Evolutionary conservation across 2,888 invertebrate species (phyloP), one percentile per base, ranked within the genome.

Genomic region (Lasioglossum villosulum): DNA sequence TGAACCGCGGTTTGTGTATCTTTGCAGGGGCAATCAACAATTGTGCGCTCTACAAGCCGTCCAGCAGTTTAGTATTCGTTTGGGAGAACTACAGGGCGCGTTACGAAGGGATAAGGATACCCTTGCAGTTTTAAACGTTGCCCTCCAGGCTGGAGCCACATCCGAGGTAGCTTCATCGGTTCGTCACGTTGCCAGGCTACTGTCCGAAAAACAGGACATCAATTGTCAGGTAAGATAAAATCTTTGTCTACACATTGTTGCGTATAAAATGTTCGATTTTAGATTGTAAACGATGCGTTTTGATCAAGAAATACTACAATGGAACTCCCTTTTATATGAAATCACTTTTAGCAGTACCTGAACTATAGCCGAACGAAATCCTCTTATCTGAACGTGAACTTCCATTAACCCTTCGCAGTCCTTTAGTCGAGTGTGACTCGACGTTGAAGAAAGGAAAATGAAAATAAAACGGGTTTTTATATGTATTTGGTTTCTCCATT

Each of bases 31-130:
- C 82, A 97, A 97, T 90, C 96, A 96, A 90, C 97, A 97, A 94
- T 95, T 98, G 92, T 96, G 97, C 90, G 96, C 97, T 88, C 95
- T 98, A 82, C 97, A 97, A 93, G 97, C 97, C 90, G 97, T 97
- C 19, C 96, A 97, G 80, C 97, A 98, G 94, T 97, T 98, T 95
- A 97, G 97, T 93, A 96, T 96, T 83, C 97, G 98, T 16, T 95
- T 98, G 80, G 96, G 97, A 27, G 98, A 98, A 94, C 96, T 98
- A 86, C 97, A 97, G 92, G 96, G 97, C 76, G 98, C 97, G 45
- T 95, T 98, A 76, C 96, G 97, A 48, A 97, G 97, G 88, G 98
- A 98, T 94, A 96, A 96, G 90, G 96, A 96, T 91, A 96, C 96
- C 16, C 95, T 97, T 80, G 95, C 96, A 59, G 95, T 96, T 88